These are phyloP conservation scores for Cyaniris semiargus DNA, from an alignment of 2,888 invertebrate genomes.

Conservation along the genomic window DNA sequence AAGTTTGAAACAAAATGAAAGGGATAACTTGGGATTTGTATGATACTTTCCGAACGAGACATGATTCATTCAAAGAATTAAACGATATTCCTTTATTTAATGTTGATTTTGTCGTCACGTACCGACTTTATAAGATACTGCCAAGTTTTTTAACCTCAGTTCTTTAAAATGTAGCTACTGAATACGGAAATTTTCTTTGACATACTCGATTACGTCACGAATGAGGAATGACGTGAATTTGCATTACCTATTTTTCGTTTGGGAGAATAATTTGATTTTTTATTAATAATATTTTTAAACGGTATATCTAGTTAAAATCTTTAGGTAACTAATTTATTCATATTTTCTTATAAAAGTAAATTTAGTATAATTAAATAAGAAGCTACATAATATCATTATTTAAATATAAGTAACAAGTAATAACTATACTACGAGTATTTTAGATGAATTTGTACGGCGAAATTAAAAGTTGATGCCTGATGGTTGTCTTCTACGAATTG, in stretches of 20 bases:
- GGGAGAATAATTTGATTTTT: neutral
- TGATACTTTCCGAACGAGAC: constrained; percentile 26
- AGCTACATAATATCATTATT: too few relatives aligned
- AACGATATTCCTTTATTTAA: constrained; percentile 28
- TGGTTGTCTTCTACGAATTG: neutral
- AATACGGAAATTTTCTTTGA: neutral
- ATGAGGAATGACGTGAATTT: neutral
- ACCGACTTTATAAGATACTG: constrained; percentile 24
- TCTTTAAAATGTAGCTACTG: constrained; percentile 15
- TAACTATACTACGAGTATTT: too few relatives aligned
- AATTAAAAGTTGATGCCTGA: neutral
- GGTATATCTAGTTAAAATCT: neutral
- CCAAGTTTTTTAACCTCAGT: constrained; percentile 21
- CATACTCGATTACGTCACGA: constrained; percentile 12
- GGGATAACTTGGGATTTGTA: constrained; percentile 22
- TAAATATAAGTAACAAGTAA: too few relatives aligned
- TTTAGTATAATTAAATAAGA: too few relatives aligned
- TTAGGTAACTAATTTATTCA: too few relatives aligned
- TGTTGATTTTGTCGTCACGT: constrained; percentile 26
- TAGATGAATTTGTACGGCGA: neutral
- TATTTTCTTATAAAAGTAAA: too few relatives aligned
- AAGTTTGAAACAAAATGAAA: constrained; percentile 27
- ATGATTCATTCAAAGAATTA: constrained; percentile 29
- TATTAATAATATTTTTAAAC: neutral
- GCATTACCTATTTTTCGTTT: neutral